Conservation (phyloP, 2,113 vertebrate genomes). For the Salvelinus sp. region DNA sequence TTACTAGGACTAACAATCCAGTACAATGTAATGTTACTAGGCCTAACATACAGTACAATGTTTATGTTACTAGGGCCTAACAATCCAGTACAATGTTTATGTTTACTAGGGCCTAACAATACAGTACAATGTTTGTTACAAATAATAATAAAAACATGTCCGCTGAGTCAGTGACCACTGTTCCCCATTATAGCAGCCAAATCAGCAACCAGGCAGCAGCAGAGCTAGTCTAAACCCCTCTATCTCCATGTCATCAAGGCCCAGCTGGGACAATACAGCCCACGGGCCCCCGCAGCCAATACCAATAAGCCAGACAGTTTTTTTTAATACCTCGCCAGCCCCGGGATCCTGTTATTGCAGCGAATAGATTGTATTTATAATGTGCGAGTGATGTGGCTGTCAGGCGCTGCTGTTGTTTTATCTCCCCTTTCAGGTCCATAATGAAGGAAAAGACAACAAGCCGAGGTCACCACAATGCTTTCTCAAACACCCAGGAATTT, state of each 20-base stretch:
- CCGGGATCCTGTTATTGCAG: constrained; percentile 47
- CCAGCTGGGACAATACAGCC: constrained; percentile 47
- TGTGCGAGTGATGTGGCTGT: constrained; percentile 24
- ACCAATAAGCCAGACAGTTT: constrained; percentile 29
- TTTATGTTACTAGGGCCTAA: no score
- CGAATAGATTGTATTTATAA: constrained; percentile 39
- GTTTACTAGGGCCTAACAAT: no score
- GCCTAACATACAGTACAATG: no score
- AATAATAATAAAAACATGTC: no score
- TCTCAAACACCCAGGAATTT: constrained; percentile 35
- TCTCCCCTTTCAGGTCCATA: background rate
- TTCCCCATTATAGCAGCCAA: background rate
- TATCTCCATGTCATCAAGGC: constrained; percentile 11
- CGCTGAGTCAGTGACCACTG: background rate
- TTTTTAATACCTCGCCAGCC: constrained; percentile 13
- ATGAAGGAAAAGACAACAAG: constrained; percentile 10
- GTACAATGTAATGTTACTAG: no score
- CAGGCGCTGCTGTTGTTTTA: constrained; percentile 27
- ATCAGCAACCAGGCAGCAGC: background rate
- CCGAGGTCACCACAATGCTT: constrained; percentile 16
- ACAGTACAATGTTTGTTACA: no score
- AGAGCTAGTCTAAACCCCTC: background rate
- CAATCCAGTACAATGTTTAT: no score
- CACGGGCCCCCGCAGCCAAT: constrained; percentile 8
- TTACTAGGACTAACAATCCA: no score